A percentile compares a stretch with the other conserved stretches of the same genome.
phyloP scores from a whole-genome alignment of 2,888 invertebrate genomes.

The Tridacna gigas region DNA sequence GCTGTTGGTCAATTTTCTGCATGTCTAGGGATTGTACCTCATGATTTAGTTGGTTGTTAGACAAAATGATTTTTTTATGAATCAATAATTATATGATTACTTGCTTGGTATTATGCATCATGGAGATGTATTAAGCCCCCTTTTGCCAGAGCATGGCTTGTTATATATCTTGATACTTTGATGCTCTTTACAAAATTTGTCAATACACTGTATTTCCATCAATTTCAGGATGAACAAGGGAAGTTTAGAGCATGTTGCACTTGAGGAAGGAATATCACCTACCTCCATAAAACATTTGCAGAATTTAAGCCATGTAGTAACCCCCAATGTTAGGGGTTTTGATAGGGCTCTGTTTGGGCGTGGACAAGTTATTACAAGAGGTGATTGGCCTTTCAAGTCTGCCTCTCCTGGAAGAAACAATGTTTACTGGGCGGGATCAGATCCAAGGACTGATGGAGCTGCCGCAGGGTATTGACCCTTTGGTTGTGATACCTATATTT shows the following conservation, averaged over 20 bases:
- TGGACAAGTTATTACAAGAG: constrained; percentile 82
- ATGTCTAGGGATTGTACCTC: too few species aligned
- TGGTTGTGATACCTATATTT: too few species aligned
- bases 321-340: constrained; percentile 66
- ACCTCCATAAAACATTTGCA: constrained; percentile 68
- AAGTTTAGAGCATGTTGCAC: constrained; percentile 59
- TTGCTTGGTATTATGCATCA: too few species aligned
- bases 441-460: constrained; percentile 81
- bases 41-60: too few species aligned
- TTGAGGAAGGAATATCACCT: constrained; percentile 78
- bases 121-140: too few species aligned
- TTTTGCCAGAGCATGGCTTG: too few species aligned
- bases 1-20: too few species aligned
- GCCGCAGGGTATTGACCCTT: constrained; percentile 70
- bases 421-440: constrained; percentile 81
- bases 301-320: constrained; percentile 74
- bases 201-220: not conserved
- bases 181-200: too few species aligned
- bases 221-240: constrained; percentile 56
- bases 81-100: too few species aligned
- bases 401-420: constrained; percentile 13
- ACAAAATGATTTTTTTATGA: too few species aligned
- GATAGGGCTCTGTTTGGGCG: constrained; percentile 78
- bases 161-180: too few species aligned
- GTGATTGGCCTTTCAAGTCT: constrained; percentile 70